phyloP scores from a whole-genome alignment of 2,113 vertebrate species.

The Phylloscopus trochiloides region DNA sequence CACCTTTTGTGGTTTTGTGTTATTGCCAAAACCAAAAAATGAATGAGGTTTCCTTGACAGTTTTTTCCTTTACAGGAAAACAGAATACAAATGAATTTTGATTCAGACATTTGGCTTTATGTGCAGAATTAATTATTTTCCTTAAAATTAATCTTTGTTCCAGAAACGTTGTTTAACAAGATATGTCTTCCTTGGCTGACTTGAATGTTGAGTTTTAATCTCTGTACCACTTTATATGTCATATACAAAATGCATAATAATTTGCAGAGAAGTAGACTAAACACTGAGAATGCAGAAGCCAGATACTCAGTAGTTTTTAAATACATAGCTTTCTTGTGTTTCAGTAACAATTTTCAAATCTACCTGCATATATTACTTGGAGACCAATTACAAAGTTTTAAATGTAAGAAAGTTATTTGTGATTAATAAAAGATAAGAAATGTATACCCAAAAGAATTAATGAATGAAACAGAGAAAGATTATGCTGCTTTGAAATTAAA shows the following conservation, averaged over 20 bases:
- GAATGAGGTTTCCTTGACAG: not conserved
- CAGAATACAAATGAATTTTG: not conserved
- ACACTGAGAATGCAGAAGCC: not conserved
- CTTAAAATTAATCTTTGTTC: not conserved
- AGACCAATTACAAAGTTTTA: not conserved
- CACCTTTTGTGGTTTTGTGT: not conserved
- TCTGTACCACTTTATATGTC: not conserved
- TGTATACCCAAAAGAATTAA: not conserved
- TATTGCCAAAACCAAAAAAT: not conserved
- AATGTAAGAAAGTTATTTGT: not conserved
- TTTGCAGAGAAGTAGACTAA: slow-evolving; percentile 8
- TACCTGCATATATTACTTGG: not conserved
- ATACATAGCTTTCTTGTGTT: not conserved
- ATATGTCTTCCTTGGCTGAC: not conserved
- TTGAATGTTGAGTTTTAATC: not conserved
- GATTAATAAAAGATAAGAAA: slow-evolving; percentile 3
- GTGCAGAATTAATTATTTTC: not conserved
- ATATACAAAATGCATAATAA: slow-evolving; percentile 34
- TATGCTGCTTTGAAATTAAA: not conserved
- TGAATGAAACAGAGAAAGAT: not conserved
- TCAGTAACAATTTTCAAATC: slow-evolving; percentile 30
- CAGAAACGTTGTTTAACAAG: not conserved
- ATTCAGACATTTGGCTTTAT: not conserved
- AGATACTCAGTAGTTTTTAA: slow-evolving; percentile 33
- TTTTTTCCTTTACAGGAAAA: not conserved